Evolutionary conservation across 37 sponge, comb jelly and placozoan genomes (phyloP).

Genomic region (Beroe ovata): DNA sequence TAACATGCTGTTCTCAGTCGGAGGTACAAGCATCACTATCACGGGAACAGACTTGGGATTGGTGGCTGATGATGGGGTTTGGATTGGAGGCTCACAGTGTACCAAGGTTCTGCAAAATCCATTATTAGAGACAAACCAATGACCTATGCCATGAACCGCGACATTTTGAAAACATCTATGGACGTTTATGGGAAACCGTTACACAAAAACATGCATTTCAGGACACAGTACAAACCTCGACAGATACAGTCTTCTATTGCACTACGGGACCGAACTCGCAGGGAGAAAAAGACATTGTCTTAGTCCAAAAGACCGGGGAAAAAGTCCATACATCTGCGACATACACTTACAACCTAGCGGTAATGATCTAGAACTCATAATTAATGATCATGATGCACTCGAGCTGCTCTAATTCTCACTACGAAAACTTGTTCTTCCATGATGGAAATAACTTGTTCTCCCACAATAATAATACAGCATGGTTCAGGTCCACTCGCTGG

Average conservation of each 20-base stretch:
- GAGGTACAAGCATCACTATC: background rate
- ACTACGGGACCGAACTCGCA: background rate
- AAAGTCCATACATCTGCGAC: background rate
- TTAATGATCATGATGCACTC: no score
- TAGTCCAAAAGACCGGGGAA: constrained; percentile 9
- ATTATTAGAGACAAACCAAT: no score
- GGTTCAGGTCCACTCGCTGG: background rate
- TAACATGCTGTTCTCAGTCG: constrained; percentile 18
- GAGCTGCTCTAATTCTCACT: no score
- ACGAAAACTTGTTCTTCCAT: no score
- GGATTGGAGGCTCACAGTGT: constrained; percentile 1
- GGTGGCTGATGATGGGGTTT: background rate
- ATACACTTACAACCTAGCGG: background rate
- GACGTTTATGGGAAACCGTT: no score
- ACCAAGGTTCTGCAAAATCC: constrained; percentile 44
- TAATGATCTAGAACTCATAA: no score
- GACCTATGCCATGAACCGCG: no score
- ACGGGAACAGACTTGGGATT: constrained; percentile 2
- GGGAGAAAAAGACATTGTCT: background rate
- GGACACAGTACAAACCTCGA: constrained; percentile 3
- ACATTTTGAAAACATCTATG: no score
- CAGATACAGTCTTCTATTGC: background rate
- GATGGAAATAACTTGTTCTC: no score
- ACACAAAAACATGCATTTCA: no score
- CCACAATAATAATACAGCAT: no score